Evolutionary conservation across 2,888 invertebrate species (phyloP).

Genomic region (Pammene aurita): DNA sequence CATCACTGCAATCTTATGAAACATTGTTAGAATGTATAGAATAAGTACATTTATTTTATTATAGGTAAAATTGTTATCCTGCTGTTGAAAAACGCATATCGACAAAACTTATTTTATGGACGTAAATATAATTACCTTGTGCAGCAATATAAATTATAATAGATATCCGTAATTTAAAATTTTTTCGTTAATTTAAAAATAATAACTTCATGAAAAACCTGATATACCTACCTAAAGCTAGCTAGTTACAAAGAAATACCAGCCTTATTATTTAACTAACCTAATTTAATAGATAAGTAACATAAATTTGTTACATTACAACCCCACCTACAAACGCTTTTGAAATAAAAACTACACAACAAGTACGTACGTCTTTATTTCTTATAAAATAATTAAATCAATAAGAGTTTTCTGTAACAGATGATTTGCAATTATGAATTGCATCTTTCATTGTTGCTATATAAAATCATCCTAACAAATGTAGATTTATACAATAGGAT

Average conservation of each 20-base stretch:
- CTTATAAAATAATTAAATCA: too few relatives aligned
- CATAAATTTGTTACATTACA: neutral
- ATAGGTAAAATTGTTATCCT: neutral
- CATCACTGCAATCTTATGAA: slow-evolving; percentile 26
- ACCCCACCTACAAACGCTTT: slow-evolving; percentile 23
- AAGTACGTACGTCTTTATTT: neutral
- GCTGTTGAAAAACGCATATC: slow-evolving; percentile 11
- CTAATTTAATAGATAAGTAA: neutral
- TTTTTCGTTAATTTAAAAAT: neutral
- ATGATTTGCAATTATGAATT: neutral
- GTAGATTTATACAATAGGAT: slow-evolving; percentile 25
- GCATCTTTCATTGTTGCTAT: neutral
- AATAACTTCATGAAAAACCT: too few relatives aligned
- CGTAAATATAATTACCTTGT: slow-evolving; percentile 4
- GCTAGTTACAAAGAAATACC: neutral
- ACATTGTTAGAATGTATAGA: slow-evolving; percentile 14
- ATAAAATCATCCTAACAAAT: neutral
- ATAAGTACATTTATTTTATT: slow-evolving; percentile 21
- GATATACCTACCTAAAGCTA: too few relatives aligned
- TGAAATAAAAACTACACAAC: neutral
- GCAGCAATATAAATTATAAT: neutral
- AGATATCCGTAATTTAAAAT: neutral
- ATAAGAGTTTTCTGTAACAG: too few relatives aligned
- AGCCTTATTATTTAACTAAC: slow-evolving; percentile 1
- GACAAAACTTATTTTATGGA: neutral